Conservation (phyloP, 2,888 invertebrate genomes). For the Dioctria linearis region DNA sequence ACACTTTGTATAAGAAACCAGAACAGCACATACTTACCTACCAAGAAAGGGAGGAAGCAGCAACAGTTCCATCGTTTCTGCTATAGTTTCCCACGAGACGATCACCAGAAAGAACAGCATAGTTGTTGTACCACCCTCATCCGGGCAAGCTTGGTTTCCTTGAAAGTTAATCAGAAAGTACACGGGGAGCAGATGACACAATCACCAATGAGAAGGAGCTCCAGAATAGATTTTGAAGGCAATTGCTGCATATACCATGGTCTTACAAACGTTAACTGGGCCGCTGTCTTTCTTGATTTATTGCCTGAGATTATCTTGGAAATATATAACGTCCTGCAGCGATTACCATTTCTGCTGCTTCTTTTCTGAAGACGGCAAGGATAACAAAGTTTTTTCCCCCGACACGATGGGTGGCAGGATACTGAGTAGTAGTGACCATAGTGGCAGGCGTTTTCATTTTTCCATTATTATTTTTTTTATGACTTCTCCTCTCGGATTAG, state of each 20-base stretch:
- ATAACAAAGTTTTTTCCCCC: too few relatives aligned
- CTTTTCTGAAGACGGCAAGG: too few relatives aligned
- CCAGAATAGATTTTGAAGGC: slow-evolving; percentile 3
- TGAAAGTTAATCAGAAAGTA: slow-evolving; percentile 17
- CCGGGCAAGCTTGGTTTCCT: slow-evolving; percentile 1
- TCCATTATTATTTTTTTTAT: too few relatives aligned
- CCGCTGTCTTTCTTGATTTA: slow-evolving; percentile 8
- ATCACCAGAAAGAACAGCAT: background rate
- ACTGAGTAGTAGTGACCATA: too few relatives aligned
- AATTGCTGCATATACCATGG: slow-evolving; percentile 7
- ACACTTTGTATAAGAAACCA: background rate
- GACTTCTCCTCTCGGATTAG: too few relatives aligned
- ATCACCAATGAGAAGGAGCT: background rate
- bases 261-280: background rate
- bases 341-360: slow-evolving; percentile 2
- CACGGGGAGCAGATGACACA: slow-evolving; percentile 19
- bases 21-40: background rate
- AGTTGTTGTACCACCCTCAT: background rate
- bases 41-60: background rate
- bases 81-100: background rate
- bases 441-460: too few relatives aligned
- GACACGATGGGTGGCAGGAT: too few relatives aligned
- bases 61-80: background rate
- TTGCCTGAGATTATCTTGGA: slow-evolving; percentile 31
- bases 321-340: slow-evolving; percentile 25